Percentiles rank a stretch among this genome's conserved stretches.
These are phyloP conservation scores for Saimiri boliviensis DNA, from an alignment of 2,113 vertebrate genomes.

Conservation along the genomic window DNA sequence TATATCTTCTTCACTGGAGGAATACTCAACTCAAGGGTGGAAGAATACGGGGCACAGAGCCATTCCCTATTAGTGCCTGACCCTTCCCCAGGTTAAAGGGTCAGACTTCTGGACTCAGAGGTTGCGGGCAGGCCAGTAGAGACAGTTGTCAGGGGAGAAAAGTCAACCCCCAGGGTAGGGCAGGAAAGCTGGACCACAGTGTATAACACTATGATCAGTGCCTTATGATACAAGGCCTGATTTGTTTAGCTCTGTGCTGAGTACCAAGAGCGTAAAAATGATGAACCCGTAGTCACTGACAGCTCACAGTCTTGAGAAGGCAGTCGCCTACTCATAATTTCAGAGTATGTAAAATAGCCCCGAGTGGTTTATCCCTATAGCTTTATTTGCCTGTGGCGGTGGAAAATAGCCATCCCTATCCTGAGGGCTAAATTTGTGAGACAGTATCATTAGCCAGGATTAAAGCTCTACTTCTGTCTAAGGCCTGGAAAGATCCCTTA, in stretches of 20 bases:
- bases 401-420: neutral
- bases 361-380: neutral
- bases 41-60: neutral
- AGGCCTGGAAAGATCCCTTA: neutral
- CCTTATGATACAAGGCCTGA: neutral
- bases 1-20: neutral
- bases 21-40: neutral
- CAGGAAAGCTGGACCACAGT: neutral
- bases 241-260: neutral
- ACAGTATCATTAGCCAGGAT: neutral
- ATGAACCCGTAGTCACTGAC: neutral
- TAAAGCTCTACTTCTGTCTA: neutral
- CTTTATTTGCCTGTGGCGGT: neutral
- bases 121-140: neutral
- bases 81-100: neutral
- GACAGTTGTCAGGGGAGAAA: neutral
- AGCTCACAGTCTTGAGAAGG: neutral
- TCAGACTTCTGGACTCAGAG: neutral
- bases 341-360: neutral
- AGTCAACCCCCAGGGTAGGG: neutral
- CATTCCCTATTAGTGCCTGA: neutral
- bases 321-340: neutral
- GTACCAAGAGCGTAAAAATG: neutral
- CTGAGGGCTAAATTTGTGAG: neutral
- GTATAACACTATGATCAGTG: neutral